Conservation (phyloP, 2,797 vertebrate genomes). For the Anomalospiza imberbis region DNA sequence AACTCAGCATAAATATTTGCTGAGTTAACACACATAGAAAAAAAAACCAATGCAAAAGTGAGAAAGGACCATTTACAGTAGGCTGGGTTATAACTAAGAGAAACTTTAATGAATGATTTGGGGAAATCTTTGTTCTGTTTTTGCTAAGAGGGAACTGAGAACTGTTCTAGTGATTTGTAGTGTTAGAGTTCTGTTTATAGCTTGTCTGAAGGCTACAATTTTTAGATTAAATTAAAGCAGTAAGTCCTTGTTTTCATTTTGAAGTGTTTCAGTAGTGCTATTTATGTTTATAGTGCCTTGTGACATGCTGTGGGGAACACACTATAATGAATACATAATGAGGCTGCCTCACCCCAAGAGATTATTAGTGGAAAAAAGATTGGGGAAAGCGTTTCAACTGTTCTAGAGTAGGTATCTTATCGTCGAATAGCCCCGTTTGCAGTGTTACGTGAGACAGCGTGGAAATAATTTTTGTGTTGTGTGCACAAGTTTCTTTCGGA, state of each 20-base stretch:
- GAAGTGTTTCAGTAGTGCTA: neutral
- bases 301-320: neutral
- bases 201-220: neutral
- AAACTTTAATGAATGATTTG: neutral
- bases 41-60: neutral
- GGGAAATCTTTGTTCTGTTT: neutral
- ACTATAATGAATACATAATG: neutral
- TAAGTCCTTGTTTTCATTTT: neutral
- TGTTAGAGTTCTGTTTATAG: neutral
- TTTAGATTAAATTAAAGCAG: constrained; percentile 15
- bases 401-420: neutral
- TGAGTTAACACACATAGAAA: neutral
- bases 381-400: neutral
- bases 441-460: neutral
- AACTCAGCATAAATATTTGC: neutral
- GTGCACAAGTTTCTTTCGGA: neutral
- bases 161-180: neutral
- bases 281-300: neutral
- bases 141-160: neutral
- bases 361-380: neutral
- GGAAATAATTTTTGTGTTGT: neutral
- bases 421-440: accelerated
- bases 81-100: neutral
- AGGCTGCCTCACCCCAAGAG: neutral
- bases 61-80: neutral